Evolutionary conservation across 2,888 invertebrate genomes (phyloP), one percentile per base, ranked within the genome.

Genomic region (Aradus depressus): DNA sequence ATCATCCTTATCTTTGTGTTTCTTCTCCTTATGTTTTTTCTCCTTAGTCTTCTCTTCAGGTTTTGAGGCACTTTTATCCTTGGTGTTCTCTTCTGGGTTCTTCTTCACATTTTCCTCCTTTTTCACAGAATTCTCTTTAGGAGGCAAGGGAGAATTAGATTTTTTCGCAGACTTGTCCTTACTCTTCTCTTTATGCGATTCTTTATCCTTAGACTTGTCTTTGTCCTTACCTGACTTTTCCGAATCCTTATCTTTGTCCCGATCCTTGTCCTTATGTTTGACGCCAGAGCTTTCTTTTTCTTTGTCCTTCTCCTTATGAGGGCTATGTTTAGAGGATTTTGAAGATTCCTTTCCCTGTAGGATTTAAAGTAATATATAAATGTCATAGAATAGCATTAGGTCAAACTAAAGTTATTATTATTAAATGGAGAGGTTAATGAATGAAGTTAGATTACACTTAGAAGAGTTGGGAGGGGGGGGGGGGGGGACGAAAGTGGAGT

Each of bases 221-320:
- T 67, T 68, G 12, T 59, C 60, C 26, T 61, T 63, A 14, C 59
- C 60, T 44, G 64, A 63, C 57, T 67, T 68, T 35, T 63, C 64
- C 25, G 43, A 21, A 37, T 54, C 49, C 44, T 60, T 65, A 63
- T 60, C 65, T 66, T 55, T 72, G 54, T 74, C 71, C 41, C 77
- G 73, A 47, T 80, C 81, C 64, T 76, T 77, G 50, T 77, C 76
- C 60, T 73, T 70, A 41, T 77, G 76, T 76, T 77, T 62, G 78
- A 75, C 61, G 77, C 77, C 56, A 76, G 80, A 61, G 71, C 74
- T 48, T 73, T 76, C 3, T 64, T 62, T 53, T 74, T 75, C 66
- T 55, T 70, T 65, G 45, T 66, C 67, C 8, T 74, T 59, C 57
- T 75, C 66, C 59, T 75, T 79, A 55, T 76, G 73, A 2, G 76